A percentile compares a stretch with the other conserved stretches of the same genome.
phyloP scores from a whole-genome alignment of 2,113 vertebrate species.

The Prunella fulvescens region DNA sequence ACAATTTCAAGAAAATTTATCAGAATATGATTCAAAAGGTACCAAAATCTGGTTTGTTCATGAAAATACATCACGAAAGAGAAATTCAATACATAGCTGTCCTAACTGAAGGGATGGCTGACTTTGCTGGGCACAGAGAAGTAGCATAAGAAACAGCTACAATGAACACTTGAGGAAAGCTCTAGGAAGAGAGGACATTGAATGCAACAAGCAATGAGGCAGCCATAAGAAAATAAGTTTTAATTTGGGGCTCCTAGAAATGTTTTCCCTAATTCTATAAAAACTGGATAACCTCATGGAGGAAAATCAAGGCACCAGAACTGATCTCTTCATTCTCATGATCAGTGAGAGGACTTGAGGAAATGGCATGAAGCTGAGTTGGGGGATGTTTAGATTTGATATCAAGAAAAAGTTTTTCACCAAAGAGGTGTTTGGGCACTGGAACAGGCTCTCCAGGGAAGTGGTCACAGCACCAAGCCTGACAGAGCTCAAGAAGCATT shows the following conservation, averaged over 20 bases:
- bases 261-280: neutral
- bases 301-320: rapidly evolving
- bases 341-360: neutral
- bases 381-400: neutral
- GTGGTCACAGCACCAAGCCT: neutral
- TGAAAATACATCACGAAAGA: neutral
- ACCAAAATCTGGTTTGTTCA: neutral
- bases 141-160: neutral
- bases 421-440: neutral
- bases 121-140: neutral
- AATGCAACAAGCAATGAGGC: neutral
- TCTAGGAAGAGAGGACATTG: neutral
- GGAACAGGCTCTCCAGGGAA: neutral
- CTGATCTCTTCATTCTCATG: rapidly evolving
- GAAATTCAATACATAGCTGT: neutral
- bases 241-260: neutral
- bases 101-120: neutral
- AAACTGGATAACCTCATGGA: neutral
- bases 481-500: neutral
- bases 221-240: neutral
- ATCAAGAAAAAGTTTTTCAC: neutral
- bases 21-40: neutral
- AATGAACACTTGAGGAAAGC: neutral
- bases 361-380: neutral
- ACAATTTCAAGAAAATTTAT: neutral